phyloP scores from a whole-genome alignment of 2,113 vertebrate species.

The Puffinus mauretanicus region DNA sequence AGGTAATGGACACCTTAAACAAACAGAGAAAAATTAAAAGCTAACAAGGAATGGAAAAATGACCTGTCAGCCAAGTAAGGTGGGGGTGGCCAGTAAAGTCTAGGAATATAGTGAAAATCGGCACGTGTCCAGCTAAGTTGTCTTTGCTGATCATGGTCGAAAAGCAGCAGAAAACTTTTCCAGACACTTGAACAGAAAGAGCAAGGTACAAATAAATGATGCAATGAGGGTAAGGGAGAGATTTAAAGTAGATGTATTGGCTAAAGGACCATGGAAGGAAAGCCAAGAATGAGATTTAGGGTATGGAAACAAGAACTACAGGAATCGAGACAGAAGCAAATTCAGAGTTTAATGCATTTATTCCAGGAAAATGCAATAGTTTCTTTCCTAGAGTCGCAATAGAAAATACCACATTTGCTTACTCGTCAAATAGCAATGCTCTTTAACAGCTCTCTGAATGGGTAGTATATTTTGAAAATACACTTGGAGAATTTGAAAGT shows the following conservation, averaged over 20 bases:
- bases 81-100: background rate
- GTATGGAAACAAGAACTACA: conserved; percentile 6
- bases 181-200: background rate
- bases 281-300: conserved; percentile 33
- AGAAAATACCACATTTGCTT: conserved; percentile 23
- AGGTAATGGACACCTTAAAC: background rate
- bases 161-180: background rate
- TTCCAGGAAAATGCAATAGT: conserved; percentile 14
- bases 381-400: background rate
- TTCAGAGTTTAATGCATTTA: background rate
- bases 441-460: background rate
- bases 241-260: background rate
- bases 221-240: background rate
- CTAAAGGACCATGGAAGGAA: background rate
- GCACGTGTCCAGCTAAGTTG: background rate
- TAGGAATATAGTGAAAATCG: background rate
- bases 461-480: background rate
- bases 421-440: background rate
- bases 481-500: background rate
- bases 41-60: background rate
- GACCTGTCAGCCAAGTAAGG: background rate
- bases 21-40: background rate
- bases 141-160: background rate
- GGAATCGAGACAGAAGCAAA: background rate
- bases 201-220: background rate